Conservation (phyloP, 2,888 invertebrate genomes). For the Scaptomyza caliginosa region DNA sequence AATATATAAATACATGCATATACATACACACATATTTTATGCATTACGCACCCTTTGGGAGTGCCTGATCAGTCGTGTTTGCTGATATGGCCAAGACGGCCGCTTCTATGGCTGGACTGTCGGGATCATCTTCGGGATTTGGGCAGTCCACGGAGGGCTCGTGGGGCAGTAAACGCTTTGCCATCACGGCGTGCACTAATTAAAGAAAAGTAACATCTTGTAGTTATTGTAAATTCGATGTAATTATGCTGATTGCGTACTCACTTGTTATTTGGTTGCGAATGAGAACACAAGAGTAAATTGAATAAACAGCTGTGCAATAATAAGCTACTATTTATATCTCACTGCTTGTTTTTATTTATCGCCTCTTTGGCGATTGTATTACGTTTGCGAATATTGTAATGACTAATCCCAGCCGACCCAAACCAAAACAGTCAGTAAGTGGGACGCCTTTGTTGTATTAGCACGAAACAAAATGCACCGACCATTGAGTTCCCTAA, state of each 20-base stretch:
- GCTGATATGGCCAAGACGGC: constrained; percentile 79
- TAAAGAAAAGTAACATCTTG: constrained; percentile 12
- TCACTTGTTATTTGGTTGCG: constrained; percentile 20
- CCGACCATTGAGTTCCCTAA: constrained; percentile 32
- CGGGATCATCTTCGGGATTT: constrained; percentile 79
- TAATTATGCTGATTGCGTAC: constrained; percentile 6
- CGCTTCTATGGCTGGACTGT: constrained; percentile 82
- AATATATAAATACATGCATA: not conserved
- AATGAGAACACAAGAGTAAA: not conserved
- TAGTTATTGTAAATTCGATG: not conserved
- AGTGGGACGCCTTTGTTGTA: constrained; percentile 63
- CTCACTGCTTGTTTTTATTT: constrained; percentile 24
- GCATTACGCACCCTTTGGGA: constrained; percentile 67
- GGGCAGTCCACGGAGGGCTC: constrained; percentile 65
- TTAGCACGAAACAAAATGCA: not conserved
- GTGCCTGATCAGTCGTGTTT: constrained; percentile 49
- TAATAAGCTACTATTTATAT: not conserved
- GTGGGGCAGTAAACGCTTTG: constrained; percentile 76
- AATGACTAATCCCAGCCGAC: constrained; percentile 58
- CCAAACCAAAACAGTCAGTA: constrained; percentile 29
- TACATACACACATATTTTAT: not conserved
- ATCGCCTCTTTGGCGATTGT: constrained; percentile 13
- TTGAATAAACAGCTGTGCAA: constrained; percentile 23
- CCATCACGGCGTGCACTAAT: constrained; percentile 82
- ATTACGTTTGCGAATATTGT: constrained; percentile 19